These are phyloP conservation scores for Acropternis orthonyx DNA, from an alignment of 2,797 vertebrate genomes.

Conservation along the genomic window DNA sequence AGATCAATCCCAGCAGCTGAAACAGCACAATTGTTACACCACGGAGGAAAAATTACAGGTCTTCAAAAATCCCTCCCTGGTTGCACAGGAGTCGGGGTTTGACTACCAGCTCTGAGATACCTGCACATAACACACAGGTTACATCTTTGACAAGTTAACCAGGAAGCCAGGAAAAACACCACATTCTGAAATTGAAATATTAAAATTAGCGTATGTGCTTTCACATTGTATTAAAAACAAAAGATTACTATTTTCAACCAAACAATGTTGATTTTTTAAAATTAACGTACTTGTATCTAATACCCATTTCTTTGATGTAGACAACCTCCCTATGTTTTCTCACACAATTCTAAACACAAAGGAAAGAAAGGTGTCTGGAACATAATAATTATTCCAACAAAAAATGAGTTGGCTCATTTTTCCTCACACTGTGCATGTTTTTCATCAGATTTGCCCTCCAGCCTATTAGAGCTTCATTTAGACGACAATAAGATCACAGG, in stretches of 20 bases:
- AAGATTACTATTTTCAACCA: background rate
- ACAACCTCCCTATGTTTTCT: background rate
- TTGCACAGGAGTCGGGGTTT: background rate
- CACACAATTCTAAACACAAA: background rate
- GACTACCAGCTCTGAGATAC: background rate
- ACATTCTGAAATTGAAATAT: background rate
- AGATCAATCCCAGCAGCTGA: background rate
- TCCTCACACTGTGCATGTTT: background rate
- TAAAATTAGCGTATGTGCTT: background rate
- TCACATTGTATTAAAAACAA: background rate
- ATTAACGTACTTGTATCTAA: background rate
- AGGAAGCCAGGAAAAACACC: background rate
- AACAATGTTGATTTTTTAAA: background rate
- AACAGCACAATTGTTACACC: background rate
- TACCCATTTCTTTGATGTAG: background rate
- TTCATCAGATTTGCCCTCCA: conserved; percentile 81
- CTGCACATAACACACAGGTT: background rate
- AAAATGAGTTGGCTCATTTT: background rate
- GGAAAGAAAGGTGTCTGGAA: background rate
- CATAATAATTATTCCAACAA: background rate
- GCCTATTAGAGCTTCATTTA: conserved; percentile 89
- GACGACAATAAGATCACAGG: conserved; percentile 93
- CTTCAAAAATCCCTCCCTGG: background rate
- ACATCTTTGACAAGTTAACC: background rate
- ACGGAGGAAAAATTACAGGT: accelerated